These are phyloP conservation scores for Epizoanthus ramosus DNA, from an alignment of 92 coral and sea anemone species.

Conservation along the genomic window DNA sequence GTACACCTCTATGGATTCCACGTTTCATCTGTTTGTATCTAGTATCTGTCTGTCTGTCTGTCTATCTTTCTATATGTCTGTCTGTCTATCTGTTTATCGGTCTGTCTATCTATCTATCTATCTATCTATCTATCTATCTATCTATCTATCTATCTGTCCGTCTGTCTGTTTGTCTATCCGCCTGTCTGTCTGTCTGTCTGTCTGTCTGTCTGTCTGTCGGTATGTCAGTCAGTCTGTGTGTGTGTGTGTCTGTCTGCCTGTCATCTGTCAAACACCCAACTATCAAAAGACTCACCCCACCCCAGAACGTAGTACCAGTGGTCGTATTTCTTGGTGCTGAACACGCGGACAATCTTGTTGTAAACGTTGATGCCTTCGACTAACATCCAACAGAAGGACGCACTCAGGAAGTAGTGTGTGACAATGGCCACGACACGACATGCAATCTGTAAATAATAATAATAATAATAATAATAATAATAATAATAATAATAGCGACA, in stretches of 20 bases:
- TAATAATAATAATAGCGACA: not conserved
- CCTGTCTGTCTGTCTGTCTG: not conserved
- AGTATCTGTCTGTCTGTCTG: no score
- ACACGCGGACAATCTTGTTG: slow-evolving; percentile 87
- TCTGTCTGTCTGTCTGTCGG: slow-evolving; percentile 6
- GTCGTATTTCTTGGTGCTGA: slow-evolving; percentile 80
- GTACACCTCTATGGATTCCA: no score
- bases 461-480: no score
- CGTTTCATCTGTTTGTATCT: no score
- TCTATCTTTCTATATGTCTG: not conserved
- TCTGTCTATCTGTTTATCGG: not conserved
- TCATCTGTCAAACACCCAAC: not conserved
- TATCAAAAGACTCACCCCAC: slow-evolving; percentile 70
- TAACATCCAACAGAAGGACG: slow-evolving; percentile 93
- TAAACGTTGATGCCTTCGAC: slow-evolving; percentile 91
- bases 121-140: not conserved
- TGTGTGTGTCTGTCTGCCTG: not conserved
- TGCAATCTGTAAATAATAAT: slow-evolving; percentile 52
- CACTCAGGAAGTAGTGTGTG: slow-evolving; percentile 83
- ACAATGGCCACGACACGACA: slow-evolving; percentile 76
- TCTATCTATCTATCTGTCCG: not conserved
- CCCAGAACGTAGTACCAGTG: slow-evolving; percentile 70
- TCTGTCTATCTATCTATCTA: no score
- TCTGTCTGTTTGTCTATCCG: no score
- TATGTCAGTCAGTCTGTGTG: no score